Conservation (phyloP, 2,888 invertebrate species). For the Griposia aprilina region DNA sequence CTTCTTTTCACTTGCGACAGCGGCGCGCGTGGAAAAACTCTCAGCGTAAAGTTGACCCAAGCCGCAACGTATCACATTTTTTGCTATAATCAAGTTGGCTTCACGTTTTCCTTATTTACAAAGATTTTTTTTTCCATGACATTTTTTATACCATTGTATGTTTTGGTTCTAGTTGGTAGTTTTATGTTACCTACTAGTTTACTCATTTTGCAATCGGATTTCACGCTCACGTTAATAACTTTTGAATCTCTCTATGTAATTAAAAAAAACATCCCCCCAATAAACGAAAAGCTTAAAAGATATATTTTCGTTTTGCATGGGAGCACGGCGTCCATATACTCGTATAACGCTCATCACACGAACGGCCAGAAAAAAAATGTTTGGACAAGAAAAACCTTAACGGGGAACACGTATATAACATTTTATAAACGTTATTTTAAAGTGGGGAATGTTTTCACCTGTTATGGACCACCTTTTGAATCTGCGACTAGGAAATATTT, state of each 20-base stretch:
- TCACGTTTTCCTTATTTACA: constrained; percentile 8
- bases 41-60: constrained; percentile 12
- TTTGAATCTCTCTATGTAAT: constrained; percentile 25
- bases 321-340: constrained; percentile 28
- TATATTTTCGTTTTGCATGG: constrained; percentile 24
- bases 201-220: constrained; percentile 28
- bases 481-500: constrained; percentile 61
- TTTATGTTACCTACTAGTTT: neutral
- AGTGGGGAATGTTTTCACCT: constrained; percentile 56
- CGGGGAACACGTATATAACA: constrained; percentile 43
- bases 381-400: constrained; percentile 39
- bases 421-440: constrained; percentile 63
- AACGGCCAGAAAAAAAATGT: constrained; percentile 33
- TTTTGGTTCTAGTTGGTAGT: neutral
- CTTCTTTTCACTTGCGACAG: constrained; percentile 1
- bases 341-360: constrained; percentile 44
- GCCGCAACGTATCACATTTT: constrained; percentile 11
- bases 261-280: constrained; percentile 32
- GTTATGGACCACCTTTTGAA: constrained; percentile 58
- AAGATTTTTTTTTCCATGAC: constrained; percentile 2
- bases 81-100: constrained; percentile 27
- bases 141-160: neutral
- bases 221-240: constrained; percentile 9
- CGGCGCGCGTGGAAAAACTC: constrained; percentile 15
- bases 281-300: constrained; percentile 41